Base-by-base conservation (phyloP, 2,797 vertebrate genomes). In the Notolabrus celidotus region DNA sequence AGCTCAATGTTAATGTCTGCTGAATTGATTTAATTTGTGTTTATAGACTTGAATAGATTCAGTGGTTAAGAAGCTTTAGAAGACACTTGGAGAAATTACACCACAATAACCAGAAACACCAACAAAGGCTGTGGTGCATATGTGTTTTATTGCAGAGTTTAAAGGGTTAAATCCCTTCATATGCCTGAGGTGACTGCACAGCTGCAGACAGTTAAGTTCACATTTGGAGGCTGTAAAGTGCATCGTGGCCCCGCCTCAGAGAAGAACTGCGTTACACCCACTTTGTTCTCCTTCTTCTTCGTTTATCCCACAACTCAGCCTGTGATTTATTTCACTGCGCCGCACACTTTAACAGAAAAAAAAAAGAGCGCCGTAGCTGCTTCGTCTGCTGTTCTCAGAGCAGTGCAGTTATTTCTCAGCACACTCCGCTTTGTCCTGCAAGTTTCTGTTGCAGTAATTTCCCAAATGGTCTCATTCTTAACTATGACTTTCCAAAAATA, bases 171-270 rank as follows among this genome's bases (percentile, higher is more conserved):
- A 43, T 41, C 43, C 11, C 6, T 2, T 23, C 22, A 70, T 38
- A 63, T 54, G 55, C 10, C 23, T 55, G 58, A 55, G 25, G 38
- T 55, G 63, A 77, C 79, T 58, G 20, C n/a, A 67, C 83, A 79
- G 86, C 84, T 87, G 85, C 65, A 71, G 27, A 62, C 63, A 52
- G 86, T 91, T 82, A 86, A 81, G 80, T 80, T 85, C 70, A 78
- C 46, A 51, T 77, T n/a, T 17, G 33, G 22, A 73, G 58, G 52
- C 58, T 64, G 52, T 57, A 67, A 62, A 79, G 77, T 77, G 33
- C 47, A 4, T 27, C 5, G 29, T 16, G 27, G 16, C 27, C 7
- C 20, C 5, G 9, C 33, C 50, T 67, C 58, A 67, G 23, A 58
- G 43, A 65, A 56, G 46, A 71, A 73, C 55, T 34, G n/a, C 46